A percentile compares a stretch with the other conserved stretches of the same genome.
Conservation (phyloP, 2,888 invertebrate species). For the Cryptosula pallasiana region DNA sequence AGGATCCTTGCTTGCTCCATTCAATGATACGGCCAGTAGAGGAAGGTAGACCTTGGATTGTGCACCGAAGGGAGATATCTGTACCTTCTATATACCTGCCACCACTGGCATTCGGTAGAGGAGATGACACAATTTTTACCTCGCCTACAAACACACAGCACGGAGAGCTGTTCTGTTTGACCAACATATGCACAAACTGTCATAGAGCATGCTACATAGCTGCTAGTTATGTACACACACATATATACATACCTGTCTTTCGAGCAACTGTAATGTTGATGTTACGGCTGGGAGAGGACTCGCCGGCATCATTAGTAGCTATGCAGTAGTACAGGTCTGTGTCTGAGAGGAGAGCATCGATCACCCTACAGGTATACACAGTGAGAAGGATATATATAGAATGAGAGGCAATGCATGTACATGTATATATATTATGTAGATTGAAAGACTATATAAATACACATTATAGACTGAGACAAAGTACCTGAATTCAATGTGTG, state of each 20-base stretch:
- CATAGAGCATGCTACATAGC: no score
- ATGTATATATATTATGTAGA: no score
- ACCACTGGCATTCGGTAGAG: background rate
- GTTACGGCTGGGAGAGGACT: background rate
- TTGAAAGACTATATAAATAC: no score
- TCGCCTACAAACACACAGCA: background rate
- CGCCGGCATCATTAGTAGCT: background rate
- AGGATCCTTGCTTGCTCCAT: background rate
- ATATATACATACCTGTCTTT: background rate
- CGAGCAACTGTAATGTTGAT: background rate
- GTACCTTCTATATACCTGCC: slow-evolving; percentile 5
- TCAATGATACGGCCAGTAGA: background rate
- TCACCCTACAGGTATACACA: background rate
- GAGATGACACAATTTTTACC: background rate
- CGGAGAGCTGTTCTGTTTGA: no score
- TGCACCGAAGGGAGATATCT: background rate
- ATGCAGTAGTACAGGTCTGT: slow-evolving; percentile 3
- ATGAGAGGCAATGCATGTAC: no score
- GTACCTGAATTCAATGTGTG: no score
- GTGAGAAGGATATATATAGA: no score
- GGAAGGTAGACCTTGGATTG: background rate
- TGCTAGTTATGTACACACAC: no score
- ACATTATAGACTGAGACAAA: no score
- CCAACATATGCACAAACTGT: no score
- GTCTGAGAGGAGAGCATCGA: background rate